phyloP scores from a whole-genome alignment of 1,140 invertebrate genomes.

The Drosophila lini region DNA sequence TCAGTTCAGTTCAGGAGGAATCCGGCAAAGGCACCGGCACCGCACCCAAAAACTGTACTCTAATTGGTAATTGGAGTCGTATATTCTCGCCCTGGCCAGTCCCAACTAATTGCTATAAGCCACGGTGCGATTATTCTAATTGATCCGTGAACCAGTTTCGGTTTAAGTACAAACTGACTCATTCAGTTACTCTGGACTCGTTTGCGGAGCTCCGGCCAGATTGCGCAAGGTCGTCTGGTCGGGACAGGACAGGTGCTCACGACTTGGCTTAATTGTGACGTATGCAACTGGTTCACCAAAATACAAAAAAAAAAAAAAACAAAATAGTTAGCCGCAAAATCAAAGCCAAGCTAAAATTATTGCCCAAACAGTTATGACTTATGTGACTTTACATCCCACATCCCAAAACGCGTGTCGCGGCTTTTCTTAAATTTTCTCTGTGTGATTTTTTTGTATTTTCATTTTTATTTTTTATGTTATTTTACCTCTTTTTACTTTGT shows the following conservation, averaged over 20 bases:
- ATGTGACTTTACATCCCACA: conserved; percentile 8
- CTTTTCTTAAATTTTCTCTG: conserved; percentile 66
- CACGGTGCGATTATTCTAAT: conserved; percentile 66
- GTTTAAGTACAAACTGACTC: conserved; percentile 54
- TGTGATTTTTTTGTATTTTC: conserved; percentile 17
- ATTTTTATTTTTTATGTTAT: conserved; percentile 26
- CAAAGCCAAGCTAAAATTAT: conserved; percentile 40
- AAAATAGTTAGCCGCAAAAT: conserved; percentile 38
- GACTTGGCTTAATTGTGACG: conserved; percentile 65
- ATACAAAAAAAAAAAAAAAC: conserved; percentile 8
- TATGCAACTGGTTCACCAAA: conserved; percentile 27
- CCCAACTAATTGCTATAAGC: conserved; percentile 50
- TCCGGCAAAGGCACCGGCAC: conserved; percentile 5
- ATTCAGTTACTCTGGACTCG: conserved; percentile 43
- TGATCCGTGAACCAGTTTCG: conserved; percentile 74
- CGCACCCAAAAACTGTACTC: conserved; percentile 23
- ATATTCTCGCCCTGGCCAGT: conserved; percentile 33
- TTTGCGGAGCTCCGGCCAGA: conserved; percentile 57
- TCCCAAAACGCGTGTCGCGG: conserved; percentile 46
- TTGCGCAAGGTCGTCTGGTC: conserved; percentile 81
- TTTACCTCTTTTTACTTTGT: conserved; percentile 6
- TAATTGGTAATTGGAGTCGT: conserved; percentile 47
- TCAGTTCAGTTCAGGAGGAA: background rate
- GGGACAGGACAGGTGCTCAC: conserved; percentile 75
- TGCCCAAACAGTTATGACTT: conserved; percentile 69